Evolutionary conservation across 2,888 invertebrate species (phyloP), one percentile per base, ranked within the genome.

Genomic region (Epinotia ramella): DNA sequence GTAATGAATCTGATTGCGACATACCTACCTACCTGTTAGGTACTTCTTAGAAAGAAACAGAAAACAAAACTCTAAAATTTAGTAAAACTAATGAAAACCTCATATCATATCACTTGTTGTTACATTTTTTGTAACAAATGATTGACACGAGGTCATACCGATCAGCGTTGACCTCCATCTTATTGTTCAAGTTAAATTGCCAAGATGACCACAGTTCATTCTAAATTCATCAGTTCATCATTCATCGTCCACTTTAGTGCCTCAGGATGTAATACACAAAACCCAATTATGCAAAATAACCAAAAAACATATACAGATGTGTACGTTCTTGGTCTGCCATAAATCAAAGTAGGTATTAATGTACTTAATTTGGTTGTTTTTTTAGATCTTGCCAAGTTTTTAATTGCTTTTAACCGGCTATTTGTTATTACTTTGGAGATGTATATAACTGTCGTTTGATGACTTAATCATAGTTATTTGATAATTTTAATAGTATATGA

Each of bases 261-360:
- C 49, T 59, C 59, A 69, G 64, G 69, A 70, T 73, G 64, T 69
- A 56, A 68, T 64, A 65, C 18, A 65, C 28, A 59, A 74, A 70
- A 65, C 59, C 49, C 70, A 75, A 71, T 71, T 75, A 75, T 71
- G 70, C 53, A 65, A 71, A 75, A 66, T 71, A 66, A 65, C 70
- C 65, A 66, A 75, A 73, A 75, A 16, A 67, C 4, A 46, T 18
- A 46, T 56, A 20, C 9, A 60, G 9, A 60, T 65, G 20, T 59
- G 70, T 28, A 66, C 11, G 57, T 53, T 75, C 53, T 59, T 16
- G 33, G 56, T 40, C 28, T 9, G 12, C 60, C 53, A 66, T 71
- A 74, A 65, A 70, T 73, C 73, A 68, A 63, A 40, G 46, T 64
- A 57, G 63, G 46, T 18, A 63, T 73, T 63, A 73, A 46, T 40